phyloP scores from a whole-genome alignment of 2,113 vertebrate species.

The Nycticryphes semicollaris region DNA sequence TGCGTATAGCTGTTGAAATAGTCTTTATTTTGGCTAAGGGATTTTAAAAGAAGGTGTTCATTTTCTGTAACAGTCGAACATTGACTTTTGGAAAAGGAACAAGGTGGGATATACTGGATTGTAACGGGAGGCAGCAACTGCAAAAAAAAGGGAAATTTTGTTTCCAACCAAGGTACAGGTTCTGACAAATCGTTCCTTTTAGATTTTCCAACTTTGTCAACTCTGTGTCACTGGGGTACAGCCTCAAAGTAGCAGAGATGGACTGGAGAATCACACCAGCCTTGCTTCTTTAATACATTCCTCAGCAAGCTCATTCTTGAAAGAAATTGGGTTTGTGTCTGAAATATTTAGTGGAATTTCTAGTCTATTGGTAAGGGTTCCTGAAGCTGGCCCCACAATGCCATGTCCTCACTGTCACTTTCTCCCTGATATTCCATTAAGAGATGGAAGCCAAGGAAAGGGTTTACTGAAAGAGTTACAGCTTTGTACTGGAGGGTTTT shows the following conservation, averaged over 20 bases:
- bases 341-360: background rate
- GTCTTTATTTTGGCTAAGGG: background rate
- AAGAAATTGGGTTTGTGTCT: background rate
- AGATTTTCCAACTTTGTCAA: background rate
- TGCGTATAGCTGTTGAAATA: background rate
- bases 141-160: background rate
- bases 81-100: background rate
- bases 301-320: background rate
- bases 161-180: background rate
- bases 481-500: background rate
- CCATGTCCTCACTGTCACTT: background rate
- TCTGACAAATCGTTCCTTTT: background rate
- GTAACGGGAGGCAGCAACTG: background rate
- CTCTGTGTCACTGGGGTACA: background rate
- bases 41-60: background rate
- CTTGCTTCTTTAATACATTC: background rate
- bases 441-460: background rate
- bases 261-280: background rate
- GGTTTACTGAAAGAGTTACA: background rate
- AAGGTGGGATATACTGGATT: rapidly evolving
- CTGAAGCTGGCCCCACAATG: background rate
- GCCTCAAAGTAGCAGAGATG: background rate
- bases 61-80: background rate
- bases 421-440: background rate
- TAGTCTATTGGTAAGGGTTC: background rate